A percentile compares a stretch with the other conserved stretches of the same genome.
Conservation (phyloP, 2,113 vertebrate genomes). For the Psilopsiagon aymara region DNA sequence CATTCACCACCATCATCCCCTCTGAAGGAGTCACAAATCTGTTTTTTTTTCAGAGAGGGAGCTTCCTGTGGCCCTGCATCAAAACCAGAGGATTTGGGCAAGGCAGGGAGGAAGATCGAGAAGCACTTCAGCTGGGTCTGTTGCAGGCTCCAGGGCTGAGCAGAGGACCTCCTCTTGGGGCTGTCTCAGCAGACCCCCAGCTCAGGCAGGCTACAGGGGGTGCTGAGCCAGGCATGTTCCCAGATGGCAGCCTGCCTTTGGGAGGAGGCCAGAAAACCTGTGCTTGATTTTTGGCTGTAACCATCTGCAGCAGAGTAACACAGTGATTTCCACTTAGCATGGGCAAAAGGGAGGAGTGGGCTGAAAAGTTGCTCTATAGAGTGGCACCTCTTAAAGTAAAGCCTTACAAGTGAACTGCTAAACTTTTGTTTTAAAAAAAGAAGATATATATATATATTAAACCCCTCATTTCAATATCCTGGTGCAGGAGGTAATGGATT, state of each 20-base stretch:
- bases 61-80: background rate
- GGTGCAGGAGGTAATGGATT: background rate
- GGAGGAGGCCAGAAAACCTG: conserved; percentile 4
- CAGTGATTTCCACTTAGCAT: conserved; percentile 39
- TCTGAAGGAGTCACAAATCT: background rate
- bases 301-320: background rate
- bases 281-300: background rate
- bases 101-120: background rate
- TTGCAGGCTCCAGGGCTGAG: background rate
- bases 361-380: background rate
- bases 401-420: background rate
- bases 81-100: background rate
- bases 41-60: background rate
- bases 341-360: background rate
- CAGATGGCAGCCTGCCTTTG: background rate
- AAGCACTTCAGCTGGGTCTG: background rate
- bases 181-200: background rate
- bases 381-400: conserved; percentile 22
- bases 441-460: background rate
- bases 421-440: background rate
- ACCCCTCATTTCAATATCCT: background rate
- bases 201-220: background rate
- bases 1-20: fast-evolving
- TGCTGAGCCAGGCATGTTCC: fast-evolving
- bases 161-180: background rate